phyloP scores from a whole-genome alignment of 2,888 invertebrate genomes.

The Agriopis marginaria region DNA sequence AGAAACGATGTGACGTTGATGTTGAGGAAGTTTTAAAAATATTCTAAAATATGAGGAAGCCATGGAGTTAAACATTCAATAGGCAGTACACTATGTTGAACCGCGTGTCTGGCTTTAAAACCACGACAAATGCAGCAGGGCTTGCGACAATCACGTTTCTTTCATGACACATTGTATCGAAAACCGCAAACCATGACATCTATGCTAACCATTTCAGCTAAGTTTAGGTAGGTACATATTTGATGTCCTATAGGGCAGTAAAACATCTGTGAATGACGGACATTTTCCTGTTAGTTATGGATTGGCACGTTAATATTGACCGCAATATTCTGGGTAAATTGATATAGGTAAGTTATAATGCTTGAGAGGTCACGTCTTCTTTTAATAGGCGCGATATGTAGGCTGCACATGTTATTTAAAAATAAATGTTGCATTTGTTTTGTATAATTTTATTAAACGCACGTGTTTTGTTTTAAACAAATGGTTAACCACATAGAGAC shows the following conservation, averaged over 20 bases:
- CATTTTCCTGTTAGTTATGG: slow-evolving; percentile 44
- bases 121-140: neutral
- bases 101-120: neutral
- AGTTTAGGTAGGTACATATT: neutral
- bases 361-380: slow-evolving; percentile 45
- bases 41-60: neutral
- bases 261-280: slow-evolving; percentile 37
- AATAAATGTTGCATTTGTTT: slow-evolving; percentile 39
- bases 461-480: slow-evolving; percentile 40
- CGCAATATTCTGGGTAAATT: slow-evolving; percentile 45
- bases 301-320: slow-evolving; percentile 39
- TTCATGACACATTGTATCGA: slow-evolving; percentile 22
- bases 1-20: neutral
- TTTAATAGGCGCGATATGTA: slow-evolving; percentile 40
- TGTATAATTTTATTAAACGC: slow-evolving; percentile 35
- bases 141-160: slow-evolving; percentile 10
- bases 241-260: neutral
- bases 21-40: slow-evolving; percentile 1
- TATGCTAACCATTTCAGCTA: slow-evolving; percentile 1
- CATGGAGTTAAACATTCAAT: too few relatives aligned
- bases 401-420: slow-evolving; percentile 38
- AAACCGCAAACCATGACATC: slow-evolving; percentile 26
- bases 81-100: neutral
- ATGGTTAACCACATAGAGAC: neutral
- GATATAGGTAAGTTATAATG: slow-evolving; percentile 37